A percentile compares a stretch with the other conserved stretches of the same genome.
Evolutionary conservation across 92 coral and sea anemone species (phyloP).

Genomic region (Parazoanthus atlanticus): DNA sequence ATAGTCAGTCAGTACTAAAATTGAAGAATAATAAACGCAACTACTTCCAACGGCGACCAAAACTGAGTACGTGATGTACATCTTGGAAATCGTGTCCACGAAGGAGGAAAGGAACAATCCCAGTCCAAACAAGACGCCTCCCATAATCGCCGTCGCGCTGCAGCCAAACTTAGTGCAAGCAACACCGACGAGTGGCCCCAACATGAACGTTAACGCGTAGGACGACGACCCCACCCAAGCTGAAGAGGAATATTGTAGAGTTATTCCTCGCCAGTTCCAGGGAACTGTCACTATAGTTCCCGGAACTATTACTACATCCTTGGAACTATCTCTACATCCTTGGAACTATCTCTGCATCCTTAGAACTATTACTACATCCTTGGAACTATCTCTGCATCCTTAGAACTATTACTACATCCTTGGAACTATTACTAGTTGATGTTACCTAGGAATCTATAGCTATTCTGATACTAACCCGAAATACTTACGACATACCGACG

Average conservation of each 20-base stretch:
- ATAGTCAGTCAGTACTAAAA: conserved; percentile 67
- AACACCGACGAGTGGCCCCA: conserved; percentile 70
- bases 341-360: neutral
- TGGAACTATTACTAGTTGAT: neutral
- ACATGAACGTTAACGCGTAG: conserved; percentile 67
- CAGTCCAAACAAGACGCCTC: conserved; percentile 61
- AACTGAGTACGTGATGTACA: conserved; percentile 78
- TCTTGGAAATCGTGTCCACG: conserved; percentile 55
- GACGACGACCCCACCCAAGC: conserved; percentile 88
- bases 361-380: neutral
- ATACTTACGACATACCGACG: conserved; percentile 5
- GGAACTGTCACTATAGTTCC: neutral
- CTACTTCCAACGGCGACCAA: conserved; percentile 75
- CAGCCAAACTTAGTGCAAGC: conserved; percentile 67
- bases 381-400: neutral
- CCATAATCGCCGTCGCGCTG: conserved; percentile 60
- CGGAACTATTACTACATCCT: neutral
- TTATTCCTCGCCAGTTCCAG: neutral
- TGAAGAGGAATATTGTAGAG: conserved; percentile 34
- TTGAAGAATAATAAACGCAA: conserved; percentile 68
- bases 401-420: neutral
- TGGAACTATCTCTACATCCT: neutral
- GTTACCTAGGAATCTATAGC: neutral
- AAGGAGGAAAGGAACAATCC: conserved; percentile 72
- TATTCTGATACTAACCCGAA: conserved; percentile 4